Base-by-base conservation (phyloP, 2,113 vertebrate species). In the Colinus virginianus region DNA sequence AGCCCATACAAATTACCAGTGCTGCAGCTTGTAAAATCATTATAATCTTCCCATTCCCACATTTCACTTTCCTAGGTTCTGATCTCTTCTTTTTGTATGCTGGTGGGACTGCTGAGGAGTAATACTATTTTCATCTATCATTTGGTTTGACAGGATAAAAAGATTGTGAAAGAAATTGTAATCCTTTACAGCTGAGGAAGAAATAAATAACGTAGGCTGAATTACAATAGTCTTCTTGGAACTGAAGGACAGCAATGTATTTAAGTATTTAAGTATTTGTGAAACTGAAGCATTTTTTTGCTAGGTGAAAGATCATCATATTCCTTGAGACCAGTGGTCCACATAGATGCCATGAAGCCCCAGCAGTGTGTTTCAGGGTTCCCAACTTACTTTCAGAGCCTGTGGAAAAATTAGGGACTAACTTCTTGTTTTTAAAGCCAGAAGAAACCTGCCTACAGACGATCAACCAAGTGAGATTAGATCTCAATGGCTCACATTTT, bases 301-400 rank as follows among this genome's bases (percentile, higher is more conserved):
- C 3, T 22, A 10, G 13, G 16, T 30, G 7, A 1, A 26, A 61
- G 30, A 43, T 34, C 20, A 1, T 7, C 3, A 6, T 20, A 9
- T 66, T 74, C 51, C 14, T 55, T 51, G 2, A 34, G 77, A 7
- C 56, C 40, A 51, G 19, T 43, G 19, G 18, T 4, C 22, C 40
- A 46, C 13, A 46, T 20, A 61, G 55, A 56, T 20, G 7, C 19
- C 26, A 9, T 21, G 59, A 55, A 79, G 4, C 7, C 22, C 62
- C 8, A 25, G 30, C 16, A 15, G 30, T 5, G 5, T 11, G 9
- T 81, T 86, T 82, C 53, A 45, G 34, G 53, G 64, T 68, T 19
- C 9, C 7, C 34, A 34, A 21, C 68, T 61, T 40, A 72, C 8
- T 49, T 34, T 46, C 2, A 11, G 26, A 67, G 4, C 2, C 16